Percentiles rank a stretch among this genome's conserved stretches.
Conservation (phyloP, 2,797 vertebrate species). For the Caiman crocodilus region DNA sequence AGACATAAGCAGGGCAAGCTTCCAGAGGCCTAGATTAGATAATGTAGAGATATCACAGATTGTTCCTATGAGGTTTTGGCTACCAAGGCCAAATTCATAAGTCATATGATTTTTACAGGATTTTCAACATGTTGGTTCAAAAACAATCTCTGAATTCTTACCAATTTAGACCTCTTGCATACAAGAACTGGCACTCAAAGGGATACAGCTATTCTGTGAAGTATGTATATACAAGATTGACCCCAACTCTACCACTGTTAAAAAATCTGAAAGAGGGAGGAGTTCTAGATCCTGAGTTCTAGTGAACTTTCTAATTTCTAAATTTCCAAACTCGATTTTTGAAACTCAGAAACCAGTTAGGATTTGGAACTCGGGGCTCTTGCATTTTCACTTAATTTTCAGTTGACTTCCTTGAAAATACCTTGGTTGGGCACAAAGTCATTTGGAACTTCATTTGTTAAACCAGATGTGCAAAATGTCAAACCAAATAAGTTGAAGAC, state of each 20-base stretch:
- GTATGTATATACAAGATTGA: neutral
- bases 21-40: neutral
- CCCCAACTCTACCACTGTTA: neutral
- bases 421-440: conserved; percentile 11
- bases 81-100: neutral
- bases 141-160: rapidly evolving
- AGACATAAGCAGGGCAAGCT: neutral
- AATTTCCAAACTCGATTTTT: neutral
- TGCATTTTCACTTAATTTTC: neutral
- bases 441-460: conserved; percentile 32
- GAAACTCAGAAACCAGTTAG: neutral
- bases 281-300: neutral
- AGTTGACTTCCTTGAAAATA: conserved; percentile 12
- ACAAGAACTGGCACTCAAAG: neutral
- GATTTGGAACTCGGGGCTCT: neutral
- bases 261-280: neutral
- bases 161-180: neutral
- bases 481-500: conserved; percentile 53
- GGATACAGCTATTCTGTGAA: neutral
- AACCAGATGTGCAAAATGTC: conserved; percentile 51
- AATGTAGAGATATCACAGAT: neutral
- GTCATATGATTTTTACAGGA: rapidly evolving
- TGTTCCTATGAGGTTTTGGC: neutral
- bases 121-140: neutral
- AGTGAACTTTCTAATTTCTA: neutral